These are phyloP conservation scores for Peromyscus attwateri DNA, from an alignment of 2,797 vertebrate genomes.

Conservation along the genomic window DNA sequence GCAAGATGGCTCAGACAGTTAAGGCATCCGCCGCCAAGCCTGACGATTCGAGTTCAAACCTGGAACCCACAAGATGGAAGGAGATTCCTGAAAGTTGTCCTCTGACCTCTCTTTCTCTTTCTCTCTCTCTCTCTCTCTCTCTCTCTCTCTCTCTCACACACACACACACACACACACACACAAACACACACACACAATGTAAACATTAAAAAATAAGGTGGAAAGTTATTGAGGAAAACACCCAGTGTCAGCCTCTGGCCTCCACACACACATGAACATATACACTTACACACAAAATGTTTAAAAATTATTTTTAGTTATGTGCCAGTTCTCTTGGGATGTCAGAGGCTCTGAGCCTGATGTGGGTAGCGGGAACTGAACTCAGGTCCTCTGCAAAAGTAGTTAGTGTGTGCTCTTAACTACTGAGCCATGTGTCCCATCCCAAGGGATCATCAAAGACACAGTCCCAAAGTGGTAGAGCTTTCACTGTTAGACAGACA, in stretches of 20 bases:
- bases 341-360: neutral
- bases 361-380: no score
- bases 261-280: neutral
- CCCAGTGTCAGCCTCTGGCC: neutral
- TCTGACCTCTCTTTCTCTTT: neutral
- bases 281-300: neutral
- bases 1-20: neutral
- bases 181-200: no score
- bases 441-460: neutral
- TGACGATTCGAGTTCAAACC: no score
- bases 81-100: neutral
- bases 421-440: neutral
- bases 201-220: no score
- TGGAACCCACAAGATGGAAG: neutral
- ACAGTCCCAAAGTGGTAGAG: neutral
- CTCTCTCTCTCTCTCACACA: neutral
- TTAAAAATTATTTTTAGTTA: neutral
- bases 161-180: neutral
- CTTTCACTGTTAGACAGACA: neutral
- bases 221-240: neutral
- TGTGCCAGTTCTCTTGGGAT: neutral
- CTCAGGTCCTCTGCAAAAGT: neutral
- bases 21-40: neutral
- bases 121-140: no score
- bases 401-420: neutral